Conservation (phyloP, 1,140 invertebrate genomes). For the Sipha flava region DNA sequence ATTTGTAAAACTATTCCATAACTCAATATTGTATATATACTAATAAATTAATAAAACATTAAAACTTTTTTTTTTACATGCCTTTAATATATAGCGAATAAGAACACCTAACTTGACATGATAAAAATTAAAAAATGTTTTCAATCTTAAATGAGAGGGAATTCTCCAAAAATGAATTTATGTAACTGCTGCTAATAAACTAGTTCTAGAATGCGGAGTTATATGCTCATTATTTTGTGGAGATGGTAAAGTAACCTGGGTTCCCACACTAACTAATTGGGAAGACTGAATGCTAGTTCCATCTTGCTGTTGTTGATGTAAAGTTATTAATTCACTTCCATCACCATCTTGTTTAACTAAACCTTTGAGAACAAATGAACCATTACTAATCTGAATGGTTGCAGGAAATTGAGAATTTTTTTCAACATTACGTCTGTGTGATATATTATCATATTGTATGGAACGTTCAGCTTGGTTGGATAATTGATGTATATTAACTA, state of each 20-base stretch:
- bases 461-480: slow-evolving; percentile 71
- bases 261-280: slow-evolving; percentile 40
- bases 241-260: slow-evolving; percentile 40
- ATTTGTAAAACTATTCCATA: not conserved
- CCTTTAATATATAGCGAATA: not conserved
- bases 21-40: no score
- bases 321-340: slow-evolving; percentile 16
- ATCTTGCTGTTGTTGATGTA: slow-evolving; percentile 30
- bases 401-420: slow-evolving; percentile 28
- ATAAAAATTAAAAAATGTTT: not conserved
- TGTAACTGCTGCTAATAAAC: slow-evolving; percentile 39
- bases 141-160: not conserved
- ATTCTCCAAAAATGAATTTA: slow-evolving; percentile 30
- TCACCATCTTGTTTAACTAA: slow-evolving; percentile 21
- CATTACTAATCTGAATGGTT: slow-evolving; percentile 26
- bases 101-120: slow-evolving; percentile 15
- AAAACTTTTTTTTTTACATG: no score
- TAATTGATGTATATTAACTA: slow-evolving; percentile 71
- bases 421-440: not conserved
- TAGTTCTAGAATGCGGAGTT: slow-evolving; percentile 37
- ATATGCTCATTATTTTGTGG: slow-evolving; percentile 36
- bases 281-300: slow-evolving; percentile 12
- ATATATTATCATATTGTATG: slow-evolving; percentile 20
- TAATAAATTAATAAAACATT: no score
- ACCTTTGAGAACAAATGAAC: slow-evolving; percentile 22